Evolutionary conservation across 2,113 vertebrate genomes (phyloP).

Genomic region (Neolamprologus caudopunctatus): DNA sequence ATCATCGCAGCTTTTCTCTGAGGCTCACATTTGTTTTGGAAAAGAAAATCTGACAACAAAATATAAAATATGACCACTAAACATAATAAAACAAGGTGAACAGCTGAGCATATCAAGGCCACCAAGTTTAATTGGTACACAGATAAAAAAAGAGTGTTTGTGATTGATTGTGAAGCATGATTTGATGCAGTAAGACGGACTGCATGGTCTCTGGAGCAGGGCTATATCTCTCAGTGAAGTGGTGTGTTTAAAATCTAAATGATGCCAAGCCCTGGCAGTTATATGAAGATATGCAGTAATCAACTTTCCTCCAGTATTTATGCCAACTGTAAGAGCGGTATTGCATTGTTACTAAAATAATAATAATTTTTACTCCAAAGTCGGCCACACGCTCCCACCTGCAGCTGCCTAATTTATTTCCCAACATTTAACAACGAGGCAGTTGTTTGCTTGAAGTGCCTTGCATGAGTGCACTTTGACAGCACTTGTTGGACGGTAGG

Average conservation of each 20-base stretch:
- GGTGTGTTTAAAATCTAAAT: neutral
- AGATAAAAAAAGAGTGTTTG: neutral
- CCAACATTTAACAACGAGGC: neutral
- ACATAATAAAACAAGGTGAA: neutral
- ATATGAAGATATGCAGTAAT: neutral
- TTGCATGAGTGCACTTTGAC: neutral
- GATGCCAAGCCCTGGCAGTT: neutral
- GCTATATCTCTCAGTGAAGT: neutral
- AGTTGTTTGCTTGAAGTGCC: neutral
- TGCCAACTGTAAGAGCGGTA: neutral
- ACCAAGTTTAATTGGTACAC: neutral
- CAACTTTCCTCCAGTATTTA: neutral
- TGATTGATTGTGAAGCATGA: neutral
- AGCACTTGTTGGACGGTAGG: neutral
- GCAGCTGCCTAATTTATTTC: neutral
- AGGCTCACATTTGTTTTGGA: neutral
- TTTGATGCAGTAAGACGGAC: neutral
- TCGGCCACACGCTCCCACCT: neutral
- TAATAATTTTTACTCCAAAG: neutral
- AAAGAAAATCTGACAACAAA: neutral
- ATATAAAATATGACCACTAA: neutral
- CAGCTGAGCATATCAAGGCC: neutral
- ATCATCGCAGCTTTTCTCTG: neutral
- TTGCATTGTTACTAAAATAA: neutral
- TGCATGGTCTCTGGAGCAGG: neutral